A percentile compares a stretch with the other conserved stretches of the same genome.
These are phyloP conservation scores for Acrobasis repandana DNA, from an alignment of 2,888 invertebrate genomes.

Conservation along the genomic window DNA sequence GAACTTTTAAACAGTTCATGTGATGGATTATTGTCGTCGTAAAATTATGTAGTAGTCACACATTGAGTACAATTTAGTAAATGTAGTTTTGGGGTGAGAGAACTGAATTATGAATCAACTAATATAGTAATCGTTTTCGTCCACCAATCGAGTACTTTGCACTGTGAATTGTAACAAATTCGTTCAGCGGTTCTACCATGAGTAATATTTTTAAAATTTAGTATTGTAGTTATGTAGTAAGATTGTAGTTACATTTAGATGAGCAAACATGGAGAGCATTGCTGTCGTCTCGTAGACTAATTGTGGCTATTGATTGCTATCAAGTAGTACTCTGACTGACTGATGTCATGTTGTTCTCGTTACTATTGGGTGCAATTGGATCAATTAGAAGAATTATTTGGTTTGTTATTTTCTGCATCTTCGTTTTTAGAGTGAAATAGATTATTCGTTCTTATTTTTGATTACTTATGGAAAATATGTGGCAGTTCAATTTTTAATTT, in stretches of 20 bases:
- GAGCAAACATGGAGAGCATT: background rate
- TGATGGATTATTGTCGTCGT: background rate
- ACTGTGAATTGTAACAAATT: too few relatives aligned
- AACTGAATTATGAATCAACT: background rate
- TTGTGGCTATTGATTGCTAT: conserved; percentile 50
- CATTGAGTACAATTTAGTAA: background rate
- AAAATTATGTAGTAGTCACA: background rate
- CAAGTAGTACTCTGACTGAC: conserved; percentile 38
- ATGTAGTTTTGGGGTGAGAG: background rate
- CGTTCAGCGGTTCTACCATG: too few relatives aligned
- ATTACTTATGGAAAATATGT: background rate
- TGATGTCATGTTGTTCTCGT: conserved; percentile 44
- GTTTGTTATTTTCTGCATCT: conserved; percentile 28
- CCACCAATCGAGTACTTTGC: too few relatives aligned
- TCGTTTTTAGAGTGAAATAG: conserved; percentile 4
- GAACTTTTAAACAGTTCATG: background rate
- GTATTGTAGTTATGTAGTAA: background rate
- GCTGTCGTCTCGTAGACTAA: conserved; percentile 35
- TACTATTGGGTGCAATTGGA: conserved; percentile 46
- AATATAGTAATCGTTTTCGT: background rate
- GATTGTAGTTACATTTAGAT: background rate
- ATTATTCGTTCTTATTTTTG: background rate
- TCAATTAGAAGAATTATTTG: conserved; percentile 40
- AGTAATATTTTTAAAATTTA: too few relatives aligned
- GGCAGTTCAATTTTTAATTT: too few relatives aligned